These are phyloP conservation scores for Pimephales promelas DNA, from an alignment of 2,113 vertebrate genomes.

Conservation along the genomic window DNA sequence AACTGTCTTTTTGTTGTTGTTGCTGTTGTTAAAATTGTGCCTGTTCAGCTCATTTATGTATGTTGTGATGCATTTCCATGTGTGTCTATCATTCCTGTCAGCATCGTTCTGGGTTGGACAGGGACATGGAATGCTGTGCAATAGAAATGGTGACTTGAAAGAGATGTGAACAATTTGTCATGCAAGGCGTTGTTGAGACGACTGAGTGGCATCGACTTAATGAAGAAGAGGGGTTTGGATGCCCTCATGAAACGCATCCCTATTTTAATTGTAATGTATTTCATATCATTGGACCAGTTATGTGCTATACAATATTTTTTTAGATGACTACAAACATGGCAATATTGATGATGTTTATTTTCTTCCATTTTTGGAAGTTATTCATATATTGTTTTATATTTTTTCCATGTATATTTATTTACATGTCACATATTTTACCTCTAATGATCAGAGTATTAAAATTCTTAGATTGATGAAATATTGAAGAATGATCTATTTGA, in stretches of 20 bases:
- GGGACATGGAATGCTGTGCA: slow-evolving; percentile 51
- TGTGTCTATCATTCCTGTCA: slow-evolving; percentile 58
- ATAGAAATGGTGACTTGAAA: slow-evolving; percentile 30
- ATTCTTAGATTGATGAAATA: slow-evolving; percentile 61
- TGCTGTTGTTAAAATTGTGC: slow-evolving; percentile 61
- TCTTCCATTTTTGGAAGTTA: slow-evolving; percentile 80
- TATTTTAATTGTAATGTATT: slow-evolving; percentile 16
- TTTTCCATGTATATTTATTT: slow-evolving; percentile 76
- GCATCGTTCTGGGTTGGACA: slow-evolving; percentile 41
- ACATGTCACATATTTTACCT: slow-evolving; percentile 62
- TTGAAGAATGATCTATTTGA: slow-evolving; percentile 66
- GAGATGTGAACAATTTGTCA: slow-evolving; percentile 10
- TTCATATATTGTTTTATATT: slow-evolving; percentile 64
- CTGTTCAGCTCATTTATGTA: slow-evolving; percentile 54
- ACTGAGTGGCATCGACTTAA: slow-evolving; percentile 17
- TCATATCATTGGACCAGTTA: slow-evolving; percentile 45
- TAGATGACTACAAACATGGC: slow-evolving; percentile 51
- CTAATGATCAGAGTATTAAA: slow-evolving; percentile 58
- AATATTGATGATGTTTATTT: slow-evolving; percentile 66
- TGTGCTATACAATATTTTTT: slow-evolving; percentile 22
- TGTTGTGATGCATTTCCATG: slow-evolving; percentile 61
- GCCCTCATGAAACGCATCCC: neutral
- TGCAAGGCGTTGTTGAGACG: neutral
- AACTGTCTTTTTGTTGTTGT: slow-evolving; percentile 66
- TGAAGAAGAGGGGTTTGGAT: neutral